A percentile compares a stretch with the other conserved stretches of the same genome.
phyloP scores from a whole-genome alignment of 2,113 vertebrate species.

The Grus americana region DNA sequence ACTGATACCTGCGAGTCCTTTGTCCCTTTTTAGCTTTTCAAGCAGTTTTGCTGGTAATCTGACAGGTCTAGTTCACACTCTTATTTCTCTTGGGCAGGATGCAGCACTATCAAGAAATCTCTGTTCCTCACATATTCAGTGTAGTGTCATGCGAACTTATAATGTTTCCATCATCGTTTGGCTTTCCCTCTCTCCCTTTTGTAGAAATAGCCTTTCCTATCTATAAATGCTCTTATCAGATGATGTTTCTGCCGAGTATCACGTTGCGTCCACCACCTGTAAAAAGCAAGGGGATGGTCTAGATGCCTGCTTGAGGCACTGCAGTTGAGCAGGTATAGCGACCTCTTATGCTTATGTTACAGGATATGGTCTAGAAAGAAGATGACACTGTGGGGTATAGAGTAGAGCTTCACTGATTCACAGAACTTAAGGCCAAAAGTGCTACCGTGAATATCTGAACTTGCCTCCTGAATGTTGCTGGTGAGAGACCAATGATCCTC shows the following conservation, averaged over 20 bases:
- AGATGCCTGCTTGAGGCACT: rapidly evolving
- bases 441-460: neutral
- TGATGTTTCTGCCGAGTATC: neutral
- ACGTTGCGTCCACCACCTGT: neutral
- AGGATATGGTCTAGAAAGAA: neutral
- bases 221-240: neutral
- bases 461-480: neutral
- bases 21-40: neutral
- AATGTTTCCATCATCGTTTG: neutral
- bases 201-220: neutral
- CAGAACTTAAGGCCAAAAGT: neutral
- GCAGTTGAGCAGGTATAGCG: neutral
- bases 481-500: neutral
- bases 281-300: rapidly evolving
- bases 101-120: neutral
- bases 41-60: neutral
- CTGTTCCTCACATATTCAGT: neutral
- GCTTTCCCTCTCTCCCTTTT: neutral
- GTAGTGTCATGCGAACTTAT: neutral
- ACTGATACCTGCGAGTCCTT: neutral
- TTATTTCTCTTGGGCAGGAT: neutral
- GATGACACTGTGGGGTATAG: neutral
- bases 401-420: neutral
- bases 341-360: neutral
- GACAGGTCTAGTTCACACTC: neutral